Base-by-base conservation (phyloP, 1,140 invertebrate species). In the Drosophila watanabei region DNA sequence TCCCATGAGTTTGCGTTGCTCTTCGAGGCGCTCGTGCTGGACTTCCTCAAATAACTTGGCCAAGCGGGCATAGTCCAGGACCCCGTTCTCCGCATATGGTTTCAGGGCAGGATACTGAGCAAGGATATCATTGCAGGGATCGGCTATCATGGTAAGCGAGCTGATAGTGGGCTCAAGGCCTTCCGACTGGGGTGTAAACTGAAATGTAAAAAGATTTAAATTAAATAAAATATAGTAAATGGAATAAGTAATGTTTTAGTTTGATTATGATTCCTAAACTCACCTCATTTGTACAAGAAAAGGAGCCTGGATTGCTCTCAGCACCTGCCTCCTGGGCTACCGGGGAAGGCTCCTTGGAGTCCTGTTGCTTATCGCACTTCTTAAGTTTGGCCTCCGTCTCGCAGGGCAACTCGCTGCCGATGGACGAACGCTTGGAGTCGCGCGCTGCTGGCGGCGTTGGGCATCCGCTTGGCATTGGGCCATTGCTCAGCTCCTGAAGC, bases 381-480 rank as follows among this genome's bases (percentile, higher is more conserved):
- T 87, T 66, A 14, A 88, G 41, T 66, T 87, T 87, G 60, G 83
- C 54, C 56, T 75, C 85, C 56, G 82, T 89, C 43, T 87, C 51
- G 56, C 84, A 87, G 57, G 30, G 60, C 66, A 80, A 49, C 52
- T 87, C 85, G 48, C 69, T 80, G 48, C 68, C 37, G 0, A 87
- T 65, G 9, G 84, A 87, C 9, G 85, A 58, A 2, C 84, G 80
- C 28, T 88, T 88, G 9, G 84, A 80, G 46, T 88, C 84, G 2
- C 76, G 61, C 9, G 72, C 48, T 32, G 69, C 62, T n/a, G 58
- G 58, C 11, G 63, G 71, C 11, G 58, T 70, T 8, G 70, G 46
- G 33, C 64, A 51, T 3, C 65, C 76, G 43, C 46, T 52, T 0
- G 58, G 52, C 30, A 45, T 7, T 51, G 56, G 41, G 0, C 41